These are phyloP conservation scores for Mus spretus DNA, from an alignment of 2,797 vertebrate species.

Conservation along the genomic window DNA sequence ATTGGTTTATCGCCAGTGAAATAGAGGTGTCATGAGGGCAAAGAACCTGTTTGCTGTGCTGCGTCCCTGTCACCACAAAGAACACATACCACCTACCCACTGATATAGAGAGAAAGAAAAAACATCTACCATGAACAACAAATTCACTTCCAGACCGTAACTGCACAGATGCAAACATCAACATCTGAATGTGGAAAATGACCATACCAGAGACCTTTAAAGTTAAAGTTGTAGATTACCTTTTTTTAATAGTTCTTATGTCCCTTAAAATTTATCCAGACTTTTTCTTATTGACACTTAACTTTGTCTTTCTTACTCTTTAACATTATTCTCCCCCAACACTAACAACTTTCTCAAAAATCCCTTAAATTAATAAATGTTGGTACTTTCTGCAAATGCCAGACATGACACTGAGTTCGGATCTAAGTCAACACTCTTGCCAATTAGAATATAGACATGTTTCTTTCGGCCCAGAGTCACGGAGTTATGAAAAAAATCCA, in stretches of 20 bases:
- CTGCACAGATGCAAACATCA: not conserved
- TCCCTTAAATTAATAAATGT: conserved; percentile 57
- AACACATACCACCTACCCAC: not conserved
- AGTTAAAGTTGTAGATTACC: conserved; percentile 12
- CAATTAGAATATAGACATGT: conserved; percentile 13
- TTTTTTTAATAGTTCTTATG: not conserved
- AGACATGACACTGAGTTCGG: not conserved
- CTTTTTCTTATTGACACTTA: conserved; percentile 33
- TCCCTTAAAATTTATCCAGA: conserved; percentile 51
- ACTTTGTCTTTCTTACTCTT: conserved; percentile 46
- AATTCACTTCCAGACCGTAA: not conserved
- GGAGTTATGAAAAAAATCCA: conserved; percentile 46
- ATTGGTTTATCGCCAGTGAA: not conserved
- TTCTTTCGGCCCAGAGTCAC: conserved; percentile 26
- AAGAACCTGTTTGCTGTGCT: not conserved
- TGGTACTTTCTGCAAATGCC: conserved; percentile 8
- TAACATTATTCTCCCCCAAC: conserved; percentile 15
- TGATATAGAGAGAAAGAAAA: conserved; percentile 8
- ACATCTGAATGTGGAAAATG: conserved; percentile 30
- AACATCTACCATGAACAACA: conserved; percentile 6
- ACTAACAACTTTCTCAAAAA: conserved; percentile 41
- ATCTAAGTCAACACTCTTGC: conserved; percentile 7
- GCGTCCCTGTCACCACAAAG: not conserved
- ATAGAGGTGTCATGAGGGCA: conserved; percentile 51
- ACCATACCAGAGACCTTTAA: conserved; percentile 24